Evolutionary conservation across 2,797 vertebrate genomes (phyloP).

Genomic region (Anableps anableps): DNA sequence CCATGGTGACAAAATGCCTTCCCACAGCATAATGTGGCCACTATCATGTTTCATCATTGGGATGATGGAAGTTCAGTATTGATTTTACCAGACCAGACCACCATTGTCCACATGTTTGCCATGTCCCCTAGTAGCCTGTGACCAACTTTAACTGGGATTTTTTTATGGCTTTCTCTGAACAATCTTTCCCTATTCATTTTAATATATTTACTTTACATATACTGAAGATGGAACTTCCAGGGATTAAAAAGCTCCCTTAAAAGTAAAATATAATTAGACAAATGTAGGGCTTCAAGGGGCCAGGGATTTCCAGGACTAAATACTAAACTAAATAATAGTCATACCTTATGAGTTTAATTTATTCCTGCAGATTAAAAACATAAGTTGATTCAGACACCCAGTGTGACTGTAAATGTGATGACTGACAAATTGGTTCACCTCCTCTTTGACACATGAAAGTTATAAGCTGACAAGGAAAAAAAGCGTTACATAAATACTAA

Average conservation of each 20-base stretch:
- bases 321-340: constrained; percentile 3
- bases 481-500: constrained; percentile 18
- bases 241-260: neutral
- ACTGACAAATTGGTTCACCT: constrained; percentile 42
- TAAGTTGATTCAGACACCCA: constrained; percentile 29
- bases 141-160: neutral
- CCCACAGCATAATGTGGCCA: neutral
- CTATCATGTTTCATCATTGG: neutral
- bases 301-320: neutral
- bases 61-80: no score
- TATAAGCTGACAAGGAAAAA: constrained; percentile 21
- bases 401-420: constrained; percentile 42
- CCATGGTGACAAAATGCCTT: neutral
- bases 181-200: neutral
- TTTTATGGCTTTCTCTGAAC: neutral
- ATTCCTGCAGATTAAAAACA: constrained; percentile 51
- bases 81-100: no score
- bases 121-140: no score
- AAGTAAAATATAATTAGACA: neutral
- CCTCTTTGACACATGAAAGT: constrained; percentile 31
- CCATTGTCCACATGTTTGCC: no score
- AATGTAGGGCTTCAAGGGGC: neutral
- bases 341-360: constrained; percentile 1
- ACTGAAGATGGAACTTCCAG: neutral
- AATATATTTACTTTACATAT: neutral